Evolutionary conservation across 2,797 vertebrate genomes (phyloP).

Genomic region (Bovichtus variegatus): DNA sequence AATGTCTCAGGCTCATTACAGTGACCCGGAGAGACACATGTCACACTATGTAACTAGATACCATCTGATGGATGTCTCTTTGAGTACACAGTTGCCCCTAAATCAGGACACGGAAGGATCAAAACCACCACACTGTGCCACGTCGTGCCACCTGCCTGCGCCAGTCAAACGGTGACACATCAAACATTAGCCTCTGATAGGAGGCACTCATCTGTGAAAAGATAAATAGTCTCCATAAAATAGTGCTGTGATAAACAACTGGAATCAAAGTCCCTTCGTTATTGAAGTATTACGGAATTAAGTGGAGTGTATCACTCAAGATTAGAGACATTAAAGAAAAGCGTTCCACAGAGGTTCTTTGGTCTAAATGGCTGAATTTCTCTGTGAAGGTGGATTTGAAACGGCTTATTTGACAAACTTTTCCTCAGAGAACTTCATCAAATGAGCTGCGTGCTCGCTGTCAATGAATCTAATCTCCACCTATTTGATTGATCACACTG

Average conservation of each 20-base stretch:
- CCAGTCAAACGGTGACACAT: constrained; percentile 66
- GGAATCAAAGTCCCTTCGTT: constrained; percentile 27
- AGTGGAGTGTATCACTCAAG: constrained; percentile 35
- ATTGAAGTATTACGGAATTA: constrained; percentile 57
- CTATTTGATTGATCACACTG: constrained; percentile 69
- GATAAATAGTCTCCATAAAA: constrained; percentile 39
- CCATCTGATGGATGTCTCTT: constrained; percentile 63
- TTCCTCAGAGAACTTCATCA: constrained; percentile 59
- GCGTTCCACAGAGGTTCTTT: constrained; percentile 46
- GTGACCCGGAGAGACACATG: constrained; percentile 56
- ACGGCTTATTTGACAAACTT: constrained; percentile 54
- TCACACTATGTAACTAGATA: constrained; percentile 66
- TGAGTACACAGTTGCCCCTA: constrained; percentile 65
- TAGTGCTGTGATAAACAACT: constrained; percentile 42
- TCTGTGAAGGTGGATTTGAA: constrained; percentile 56
- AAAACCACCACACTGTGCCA: constrained; percentile 45
- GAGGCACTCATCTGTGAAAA: constrained; percentile 35
- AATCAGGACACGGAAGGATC: constrained; percentile 56
- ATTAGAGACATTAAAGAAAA: constrained; percentile 53
- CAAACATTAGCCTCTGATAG: constrained; percentile 46
- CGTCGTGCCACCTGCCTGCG: constrained; percentile 71
- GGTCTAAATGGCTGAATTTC: constrained; percentile 44
- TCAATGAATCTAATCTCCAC: constrained; percentile 65
- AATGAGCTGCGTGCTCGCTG: constrained; percentile 53
- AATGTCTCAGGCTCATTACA: constrained; percentile 47